phyloP scores from a whole-genome alignment of 2,113 vertebrate species.

The Oenanthe melanoleuca region DNA sequence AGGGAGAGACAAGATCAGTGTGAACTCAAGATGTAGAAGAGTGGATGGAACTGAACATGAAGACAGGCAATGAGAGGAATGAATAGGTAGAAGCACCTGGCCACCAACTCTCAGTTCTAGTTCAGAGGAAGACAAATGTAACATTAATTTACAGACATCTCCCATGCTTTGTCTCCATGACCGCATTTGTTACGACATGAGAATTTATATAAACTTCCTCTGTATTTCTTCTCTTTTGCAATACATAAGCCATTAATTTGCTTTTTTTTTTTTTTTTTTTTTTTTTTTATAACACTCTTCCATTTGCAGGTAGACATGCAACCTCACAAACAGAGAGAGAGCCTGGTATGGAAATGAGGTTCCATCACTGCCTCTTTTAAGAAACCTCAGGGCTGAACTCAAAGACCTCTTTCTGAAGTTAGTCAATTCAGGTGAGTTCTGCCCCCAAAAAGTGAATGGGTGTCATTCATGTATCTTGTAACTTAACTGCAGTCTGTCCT shows the following conservation, averaged over 20 bases:
- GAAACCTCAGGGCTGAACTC: background rate
- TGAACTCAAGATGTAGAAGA: background rate
- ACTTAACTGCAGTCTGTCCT: background rate
- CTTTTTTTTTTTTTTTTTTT: no score
- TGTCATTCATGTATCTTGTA: background rate
- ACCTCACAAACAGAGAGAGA: background rate
- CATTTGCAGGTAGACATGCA: background rate
- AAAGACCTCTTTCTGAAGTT: conserved; percentile 33
- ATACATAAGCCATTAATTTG: background rate
- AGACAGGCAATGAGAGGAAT: background rate
- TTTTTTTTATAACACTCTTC: background rate
- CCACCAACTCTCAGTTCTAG: background rate
- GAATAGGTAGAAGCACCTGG: background rate
- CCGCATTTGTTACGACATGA: background rate
- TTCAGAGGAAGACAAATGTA: background rate
- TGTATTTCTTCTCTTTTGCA: background rate
- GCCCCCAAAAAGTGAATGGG: background rate
- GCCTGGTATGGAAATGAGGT: conserved; percentile 45
- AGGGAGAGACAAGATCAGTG: background rate
- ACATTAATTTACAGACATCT: background rate
- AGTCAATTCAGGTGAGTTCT: background rate
- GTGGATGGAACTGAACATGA: background rate
- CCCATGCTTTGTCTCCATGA: background rate
- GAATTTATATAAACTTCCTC: background rate
- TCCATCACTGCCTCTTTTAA: conserved; percentile 35